Percentiles rank a stretch among this genome's conserved stretches.
Conservation (phyloP, 2,888 invertebrate species). For the Odiellus spinosus region DNA sequence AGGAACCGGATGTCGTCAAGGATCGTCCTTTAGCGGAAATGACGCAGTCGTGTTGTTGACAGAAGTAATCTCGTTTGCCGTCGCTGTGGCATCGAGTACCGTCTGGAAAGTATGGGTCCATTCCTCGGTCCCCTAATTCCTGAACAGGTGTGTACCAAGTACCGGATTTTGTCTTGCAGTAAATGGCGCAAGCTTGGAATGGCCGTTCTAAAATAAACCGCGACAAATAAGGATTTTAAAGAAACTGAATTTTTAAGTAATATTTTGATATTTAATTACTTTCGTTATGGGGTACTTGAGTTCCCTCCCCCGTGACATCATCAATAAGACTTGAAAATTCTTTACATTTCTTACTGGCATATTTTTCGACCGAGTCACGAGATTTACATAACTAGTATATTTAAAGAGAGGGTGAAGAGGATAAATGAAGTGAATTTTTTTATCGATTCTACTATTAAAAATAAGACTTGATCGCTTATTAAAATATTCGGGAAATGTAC, state of each 20-base stretch:
- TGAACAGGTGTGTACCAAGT: conserved; percentile 58
- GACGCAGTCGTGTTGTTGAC: conserved; percentile 11
- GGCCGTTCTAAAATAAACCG: conserved; percentile 35
- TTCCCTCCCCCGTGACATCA: conserved; percentile 46
- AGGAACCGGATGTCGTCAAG: background rate
- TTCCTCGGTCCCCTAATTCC: conserved; percentile 48
- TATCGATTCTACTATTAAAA: too few relatives aligned
- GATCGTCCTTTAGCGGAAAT: conserved; percentile 12
- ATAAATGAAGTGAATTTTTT: too few relatives aligned
- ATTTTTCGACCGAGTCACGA: conserved; percentile 38
- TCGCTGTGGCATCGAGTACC: conserved; percentile 63
- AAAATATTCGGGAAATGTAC: too few relatives aligned
- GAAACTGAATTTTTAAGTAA: conserved; percentile 1
- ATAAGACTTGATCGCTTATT: too few relatives aligned
- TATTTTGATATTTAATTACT: conserved; percentile 30
- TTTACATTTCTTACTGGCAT: conserved; percentile 46
- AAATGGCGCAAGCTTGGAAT: conserved; percentile 66
- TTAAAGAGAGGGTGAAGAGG: conserved; percentile 13
- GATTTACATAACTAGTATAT: conserved; percentile 36
- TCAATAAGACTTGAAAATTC: conserved; percentile 44
- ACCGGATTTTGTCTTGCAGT: conserved; percentile 46
- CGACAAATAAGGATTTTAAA: background rate
- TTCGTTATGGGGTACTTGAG: conserved; percentile 55
- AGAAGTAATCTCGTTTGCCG: conserved; percentile 21
- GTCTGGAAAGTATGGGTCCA: conserved; percentile 43